Conservation (phyloP, 2,797 vertebrate genomes). For the Pteronotus mesoamericanus region DNA sequence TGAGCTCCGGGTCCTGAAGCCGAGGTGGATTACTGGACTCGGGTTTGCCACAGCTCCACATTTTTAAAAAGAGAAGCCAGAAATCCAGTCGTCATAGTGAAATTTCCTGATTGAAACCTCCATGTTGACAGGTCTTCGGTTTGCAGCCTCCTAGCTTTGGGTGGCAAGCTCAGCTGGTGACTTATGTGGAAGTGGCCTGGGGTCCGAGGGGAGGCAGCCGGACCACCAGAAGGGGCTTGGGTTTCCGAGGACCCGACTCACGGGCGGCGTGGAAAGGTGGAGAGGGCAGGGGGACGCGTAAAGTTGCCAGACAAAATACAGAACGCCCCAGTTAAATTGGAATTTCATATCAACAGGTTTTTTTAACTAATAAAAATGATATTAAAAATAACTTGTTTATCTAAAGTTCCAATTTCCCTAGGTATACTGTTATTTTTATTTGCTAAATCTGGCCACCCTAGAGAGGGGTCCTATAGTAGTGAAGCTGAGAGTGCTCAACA, state of each 20-base stretch:
- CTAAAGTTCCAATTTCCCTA: neutral
- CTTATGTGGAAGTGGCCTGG: neutral
- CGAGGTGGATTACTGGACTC: neutral
- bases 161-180: neutral
- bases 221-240: rapidly evolving
- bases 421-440: neutral
- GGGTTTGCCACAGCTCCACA: neutral
- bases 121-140: neutral
- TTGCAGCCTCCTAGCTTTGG: neutral
- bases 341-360: neutral
- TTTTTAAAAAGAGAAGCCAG: neutral
- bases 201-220: neutral
- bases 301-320: neutral
- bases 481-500: neutral
- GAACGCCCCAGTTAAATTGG: neutral
- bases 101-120: neutral
- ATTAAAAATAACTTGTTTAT: neutral
- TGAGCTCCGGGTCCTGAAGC: neutral
- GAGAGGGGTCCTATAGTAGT: neutral
- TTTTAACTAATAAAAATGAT: neutral
- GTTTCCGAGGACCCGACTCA: too few species aligned
- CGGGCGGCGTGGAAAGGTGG: neutral
- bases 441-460: neutral
- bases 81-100: neutral
- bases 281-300: neutral